Conservation (phyloP, 1,140 invertebrate species). For the Battus philenor region DNA sequence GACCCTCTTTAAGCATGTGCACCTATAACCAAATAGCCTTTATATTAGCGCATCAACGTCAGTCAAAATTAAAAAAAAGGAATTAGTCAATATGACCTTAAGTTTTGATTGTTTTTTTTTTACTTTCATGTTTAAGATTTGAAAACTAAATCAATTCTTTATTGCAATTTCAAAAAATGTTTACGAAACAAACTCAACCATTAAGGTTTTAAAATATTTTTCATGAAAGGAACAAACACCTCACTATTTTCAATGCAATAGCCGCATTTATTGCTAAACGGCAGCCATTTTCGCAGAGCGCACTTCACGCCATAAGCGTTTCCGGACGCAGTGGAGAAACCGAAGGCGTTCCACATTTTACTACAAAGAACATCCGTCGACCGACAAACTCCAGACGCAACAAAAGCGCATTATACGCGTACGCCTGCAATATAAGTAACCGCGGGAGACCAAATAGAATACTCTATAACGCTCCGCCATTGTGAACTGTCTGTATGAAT, state of each 20-base stretch:
- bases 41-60: too few relatives aligned
- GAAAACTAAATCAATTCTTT: too few relatives aligned
- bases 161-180: neutral
- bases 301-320: conserved; percentile 14
- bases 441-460: neutral
- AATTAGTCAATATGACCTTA: too few relatives aligned
- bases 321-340: conserved; percentile 3
- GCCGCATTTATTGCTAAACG: conserved; percentile 6
- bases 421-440: conserved; percentile 1
- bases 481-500: conserved; percentile 4
- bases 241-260: neutral
- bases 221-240: neutral
- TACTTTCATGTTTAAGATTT: too few relatives aligned
- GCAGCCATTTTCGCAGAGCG: conserved; percentile 10
- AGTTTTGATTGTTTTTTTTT: too few relatives aligned
- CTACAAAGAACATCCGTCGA: conserved; percentile 22
- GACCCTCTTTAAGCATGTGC: too few relatives aligned
- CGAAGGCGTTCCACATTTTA: conserved; percentile 17
- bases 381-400: conserved; percentile 31
- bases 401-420: conserved; percentile 19
- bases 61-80: too few relatives aligned
- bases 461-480: neutral
- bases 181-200: neutral
- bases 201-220: neutral
- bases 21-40: too few relatives aligned